Percentiles rank a stretch among this genome's conserved stretches.
Conservation (phyloP, 2,113 vertebrate species). For the Tetrax tetrax region DNA sequence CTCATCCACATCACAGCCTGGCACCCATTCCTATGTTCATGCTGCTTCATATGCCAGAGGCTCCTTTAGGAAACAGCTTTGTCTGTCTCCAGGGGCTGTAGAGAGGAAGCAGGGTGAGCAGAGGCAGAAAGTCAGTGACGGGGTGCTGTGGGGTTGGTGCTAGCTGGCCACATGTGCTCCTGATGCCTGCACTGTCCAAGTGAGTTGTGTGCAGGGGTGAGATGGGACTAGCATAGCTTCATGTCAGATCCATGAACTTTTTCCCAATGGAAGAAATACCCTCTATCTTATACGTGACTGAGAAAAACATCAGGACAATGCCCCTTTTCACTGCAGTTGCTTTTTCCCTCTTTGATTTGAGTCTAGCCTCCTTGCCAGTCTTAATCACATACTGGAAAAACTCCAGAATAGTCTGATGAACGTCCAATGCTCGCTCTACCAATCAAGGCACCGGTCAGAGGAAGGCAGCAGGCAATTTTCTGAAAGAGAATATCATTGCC, state of each 20-base stretch:
- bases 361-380: not conserved
- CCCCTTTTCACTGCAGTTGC: not conserved
- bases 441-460: not conserved
- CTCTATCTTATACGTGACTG: not conserved
- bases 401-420: not conserved
- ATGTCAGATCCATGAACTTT: not conserved
- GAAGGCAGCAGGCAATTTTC: not conserved
- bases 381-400: not conserved
- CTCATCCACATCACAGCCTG: not conserved
- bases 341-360: not conserved
- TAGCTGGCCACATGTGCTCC: accelerated
- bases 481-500: not conserved
- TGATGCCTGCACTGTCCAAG: not conserved
- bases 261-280: not conserved
- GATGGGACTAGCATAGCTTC: accelerated
- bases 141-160: accelerated
- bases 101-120: not conserved
- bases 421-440: not conserved
- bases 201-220: not conserved
- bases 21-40: not conserved
- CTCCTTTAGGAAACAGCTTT: not conserved
- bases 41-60: not conserved
- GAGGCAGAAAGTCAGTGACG: not conserved
- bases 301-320: not conserved
- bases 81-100: not conserved